phyloP scores from a whole-genome alignment of 2,888 invertebrate species.

The Tuberolachnus salignus region DNA sequence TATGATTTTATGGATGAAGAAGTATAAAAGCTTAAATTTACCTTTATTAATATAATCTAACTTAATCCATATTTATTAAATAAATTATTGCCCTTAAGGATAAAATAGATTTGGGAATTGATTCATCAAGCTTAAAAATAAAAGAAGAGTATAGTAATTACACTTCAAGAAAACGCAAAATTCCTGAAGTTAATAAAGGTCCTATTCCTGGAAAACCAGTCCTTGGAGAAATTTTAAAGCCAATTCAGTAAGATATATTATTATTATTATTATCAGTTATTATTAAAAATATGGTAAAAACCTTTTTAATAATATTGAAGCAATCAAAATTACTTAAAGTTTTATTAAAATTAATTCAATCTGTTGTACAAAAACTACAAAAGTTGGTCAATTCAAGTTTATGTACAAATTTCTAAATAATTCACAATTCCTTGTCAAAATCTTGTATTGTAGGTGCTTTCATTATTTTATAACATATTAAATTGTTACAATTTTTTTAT shows the following conservation, averaged over 20 bases:
- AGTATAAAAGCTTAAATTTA: slow-evolving; percentile 63
- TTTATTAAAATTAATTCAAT: no score
- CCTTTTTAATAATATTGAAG: no score
- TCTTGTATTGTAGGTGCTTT: no score
- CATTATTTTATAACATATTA: no score
- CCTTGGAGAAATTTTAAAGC: slow-evolving; percentile 72
- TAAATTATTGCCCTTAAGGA: slow-evolving; percentile 66
- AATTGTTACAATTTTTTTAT: no score
- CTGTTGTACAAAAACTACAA: no score
- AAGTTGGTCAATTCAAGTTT: no score
- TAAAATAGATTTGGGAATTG: slow-evolving; percentile 91
- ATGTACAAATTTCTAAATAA: no score
- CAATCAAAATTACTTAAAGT: no score
- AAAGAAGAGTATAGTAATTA: slow-evolving; percentile 74
- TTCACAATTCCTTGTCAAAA: no score
- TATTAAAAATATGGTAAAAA: no score
- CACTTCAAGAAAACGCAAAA: slow-evolving; percentile 60
- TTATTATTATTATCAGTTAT: no score
- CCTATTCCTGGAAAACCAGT: slow-evolving; percentile 73
- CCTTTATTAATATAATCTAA: slow-evolving; percentile 1
- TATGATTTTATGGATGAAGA: slow-evolving; percentile 99
- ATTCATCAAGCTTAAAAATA: slow-evolving; percentile 83
- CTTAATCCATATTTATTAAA: background rate
- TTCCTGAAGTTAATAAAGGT: slow-evolving; percentile 61
- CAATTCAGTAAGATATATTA: slow-evolving; percentile 61